Conservation (phyloP, 2,113 vertebrate genomes). For the Panthera tigris region DNA sequence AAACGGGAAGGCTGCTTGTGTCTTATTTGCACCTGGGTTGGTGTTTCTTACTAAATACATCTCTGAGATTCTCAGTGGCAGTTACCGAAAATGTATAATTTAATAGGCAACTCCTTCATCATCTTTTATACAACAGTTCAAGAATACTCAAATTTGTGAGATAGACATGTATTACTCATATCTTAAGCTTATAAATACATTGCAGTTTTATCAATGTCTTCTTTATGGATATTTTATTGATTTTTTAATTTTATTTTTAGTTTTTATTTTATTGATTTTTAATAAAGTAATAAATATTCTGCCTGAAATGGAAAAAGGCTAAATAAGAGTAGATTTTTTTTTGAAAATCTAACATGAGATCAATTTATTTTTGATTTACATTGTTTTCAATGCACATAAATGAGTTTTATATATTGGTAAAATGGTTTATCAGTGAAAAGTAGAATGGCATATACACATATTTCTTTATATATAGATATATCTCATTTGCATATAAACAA, state of each 20-base stretch:
- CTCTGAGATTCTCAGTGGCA: neutral
- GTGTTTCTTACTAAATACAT: neutral
- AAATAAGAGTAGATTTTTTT: neutral
- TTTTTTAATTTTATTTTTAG: neutral
- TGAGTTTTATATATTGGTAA: slow-evolving; percentile 6
- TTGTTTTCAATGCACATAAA: neutral
- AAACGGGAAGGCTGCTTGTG: neutral
- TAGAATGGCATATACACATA: neutral
- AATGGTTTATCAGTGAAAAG: neutral
- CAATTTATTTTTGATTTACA: neutral
- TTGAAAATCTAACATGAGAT: neutral
- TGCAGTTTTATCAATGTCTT: neutral
- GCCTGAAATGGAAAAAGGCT: neutral
- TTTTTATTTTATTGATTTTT: neutral
- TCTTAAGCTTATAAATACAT: neutral
- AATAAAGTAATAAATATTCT: neutral
- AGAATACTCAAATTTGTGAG: neutral
- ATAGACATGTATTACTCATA: neutral
- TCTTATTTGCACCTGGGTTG: neutral
- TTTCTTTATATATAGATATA: neutral
- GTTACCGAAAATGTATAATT: neutral
- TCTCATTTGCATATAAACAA: neutral
- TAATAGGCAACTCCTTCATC: neutral
- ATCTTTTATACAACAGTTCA: neutral
- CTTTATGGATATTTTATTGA: neutral